phyloP scores from a whole-genome alignment of 2,113 vertebrate genomes.

The Zosterops hypoxanthus region DNA sequence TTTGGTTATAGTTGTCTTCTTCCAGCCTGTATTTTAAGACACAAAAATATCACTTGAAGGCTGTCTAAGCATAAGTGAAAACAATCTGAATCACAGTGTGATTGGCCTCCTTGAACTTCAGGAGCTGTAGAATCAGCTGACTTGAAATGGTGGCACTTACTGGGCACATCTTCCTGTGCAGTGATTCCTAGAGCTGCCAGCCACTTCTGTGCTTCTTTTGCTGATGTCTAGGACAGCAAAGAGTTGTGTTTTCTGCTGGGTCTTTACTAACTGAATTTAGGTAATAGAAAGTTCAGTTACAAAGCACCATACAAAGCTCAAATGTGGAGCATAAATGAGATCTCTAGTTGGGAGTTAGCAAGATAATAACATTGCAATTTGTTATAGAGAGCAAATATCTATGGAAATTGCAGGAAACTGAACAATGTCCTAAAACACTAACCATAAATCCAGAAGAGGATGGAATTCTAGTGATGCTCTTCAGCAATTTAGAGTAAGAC shows the following conservation, averaged over 20 bases:
- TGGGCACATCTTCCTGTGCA: neutral
- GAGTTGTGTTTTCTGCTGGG: neutral
- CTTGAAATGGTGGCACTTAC: neutral
- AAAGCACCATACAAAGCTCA: neutral
- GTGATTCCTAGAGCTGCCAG: neutral
- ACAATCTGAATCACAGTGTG: neutral
- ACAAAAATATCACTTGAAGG: neutral
- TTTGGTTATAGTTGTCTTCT: neutral
- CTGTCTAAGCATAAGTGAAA: neutral
- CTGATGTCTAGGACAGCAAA: neutral
- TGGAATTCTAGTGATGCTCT: neutral
- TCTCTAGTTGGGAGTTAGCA: neutral
- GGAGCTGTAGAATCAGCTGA: neutral
- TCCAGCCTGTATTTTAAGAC: neutral
- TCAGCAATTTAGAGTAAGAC: neutral
- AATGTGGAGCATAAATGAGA: neutral
- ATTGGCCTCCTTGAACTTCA: neutral
- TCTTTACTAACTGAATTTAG: neutral
- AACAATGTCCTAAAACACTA: neutral
- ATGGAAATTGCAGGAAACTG: neutral
- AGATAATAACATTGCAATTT: neutral
- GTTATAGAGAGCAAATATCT: neutral
- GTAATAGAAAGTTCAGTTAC: neutral
- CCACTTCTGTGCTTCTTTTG: fast-evolving
- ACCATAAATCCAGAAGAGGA: neutral